Conservation (phyloP, 2,888 invertebrate species). For the Gisinianus flammeolus region DNA sequence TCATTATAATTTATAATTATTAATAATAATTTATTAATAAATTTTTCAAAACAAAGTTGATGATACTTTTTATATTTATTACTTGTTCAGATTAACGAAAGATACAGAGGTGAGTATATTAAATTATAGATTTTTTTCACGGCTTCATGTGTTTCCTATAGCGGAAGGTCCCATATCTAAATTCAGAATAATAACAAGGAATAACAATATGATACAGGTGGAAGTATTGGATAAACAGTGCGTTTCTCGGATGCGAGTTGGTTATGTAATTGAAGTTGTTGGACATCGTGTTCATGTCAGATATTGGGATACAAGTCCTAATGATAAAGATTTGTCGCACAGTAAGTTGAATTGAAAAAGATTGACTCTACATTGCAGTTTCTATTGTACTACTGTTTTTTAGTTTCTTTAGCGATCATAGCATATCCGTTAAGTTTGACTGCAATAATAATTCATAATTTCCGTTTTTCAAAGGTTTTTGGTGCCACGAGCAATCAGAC, state of each 20-base stretch:
- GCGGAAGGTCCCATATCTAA: too few species aligned
- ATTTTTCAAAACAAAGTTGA: neutral
- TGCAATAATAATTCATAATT: neutral
- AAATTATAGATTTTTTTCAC: too few species aligned
- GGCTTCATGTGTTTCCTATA: too few species aligned
- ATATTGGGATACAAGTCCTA: conserved; percentile 77
- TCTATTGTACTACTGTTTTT: too few species aligned
- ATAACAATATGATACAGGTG: too few species aligned
- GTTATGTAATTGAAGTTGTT: conserved; percentile 85
- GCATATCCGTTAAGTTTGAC: too few species aligned
- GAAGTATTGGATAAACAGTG: conserved; percentile 96
- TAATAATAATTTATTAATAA: neutral
- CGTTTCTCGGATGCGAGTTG: conserved; percentile 86
- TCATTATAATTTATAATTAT: neutral
- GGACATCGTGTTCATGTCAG: conserved; percentile 89
- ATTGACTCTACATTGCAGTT: neutral
- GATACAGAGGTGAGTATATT: too few species aligned
- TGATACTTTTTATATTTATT: conserved; percentile 10
- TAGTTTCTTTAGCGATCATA: too few species aligned
- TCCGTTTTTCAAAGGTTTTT: neutral
- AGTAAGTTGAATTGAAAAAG: neutral
- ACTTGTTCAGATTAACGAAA: conserved; percentile 31
- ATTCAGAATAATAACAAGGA: too few species aligned
- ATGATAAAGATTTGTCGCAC: conserved; percentile 32
- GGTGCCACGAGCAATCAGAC: conserved; percentile 90